Base-by-base conservation (phyloP, 2,888 invertebrate genomes). In the Halictus ligatus region DNA sequence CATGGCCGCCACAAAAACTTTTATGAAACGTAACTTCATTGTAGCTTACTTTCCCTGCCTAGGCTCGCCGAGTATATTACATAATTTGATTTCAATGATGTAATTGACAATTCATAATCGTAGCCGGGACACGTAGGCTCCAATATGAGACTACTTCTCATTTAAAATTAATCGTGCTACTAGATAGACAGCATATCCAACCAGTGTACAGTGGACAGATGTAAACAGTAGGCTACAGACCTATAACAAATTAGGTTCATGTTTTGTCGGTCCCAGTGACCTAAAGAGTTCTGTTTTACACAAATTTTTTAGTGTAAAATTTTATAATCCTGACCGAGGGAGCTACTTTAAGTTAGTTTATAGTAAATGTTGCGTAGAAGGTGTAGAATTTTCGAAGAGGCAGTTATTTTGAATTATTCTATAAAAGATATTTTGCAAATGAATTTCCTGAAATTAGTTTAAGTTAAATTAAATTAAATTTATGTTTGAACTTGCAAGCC, bases 31-130 rank as follows among this genome's bases (percentile, higher is more conserved):
- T 25, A 64, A 64, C 60, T 64, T 64, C 29, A 25, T 64, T 15
- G 60, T 64, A 25, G 60, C 60, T 64, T 29, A 64, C 60, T 64
- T 64, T 64, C 60, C 25, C 60, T 64, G 60, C 15, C 29, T 64
- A 64, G 25, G 15, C 60, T 64, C 25, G 2, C 54, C 54, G 29
- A 64, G 29, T 29, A 7, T n/a, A 15, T 64, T 64, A 29, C 60
- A 29, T 64, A 64, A 64, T 64, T 29, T 64, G 60, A 64, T 64
- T 64, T 64, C 60, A 64, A 64, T 29, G 60, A 64, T 64, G 60
- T 67, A 67, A 67, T 67, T 67, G 35, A 35, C 67, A 67, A 67
- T 67, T 67, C 67, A 35, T 67, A 67, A 67, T 67, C 67, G 35
- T 35, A 35, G 67, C 29, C 35, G 18, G 18, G 15, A 18, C 35